Evolutionary conservation across 1,140 invertebrate genomes (phyloP), one percentile per base, ranked within the genome.

Genomic region (Thalassaphorura encarpata): DNA sequence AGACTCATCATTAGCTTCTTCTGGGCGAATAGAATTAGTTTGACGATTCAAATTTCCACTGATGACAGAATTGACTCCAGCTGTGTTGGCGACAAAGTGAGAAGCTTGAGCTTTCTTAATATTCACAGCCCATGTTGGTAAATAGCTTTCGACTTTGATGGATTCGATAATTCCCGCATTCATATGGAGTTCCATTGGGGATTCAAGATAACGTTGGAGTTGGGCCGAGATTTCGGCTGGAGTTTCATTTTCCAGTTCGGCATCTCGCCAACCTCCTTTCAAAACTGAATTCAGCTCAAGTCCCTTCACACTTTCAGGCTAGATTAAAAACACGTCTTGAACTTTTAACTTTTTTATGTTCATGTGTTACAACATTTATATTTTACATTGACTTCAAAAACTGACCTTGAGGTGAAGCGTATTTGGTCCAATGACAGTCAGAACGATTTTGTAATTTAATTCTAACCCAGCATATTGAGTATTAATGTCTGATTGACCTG

Each of bases 11-110:
- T 63, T 52, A 13, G 24, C 18, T 18, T 63, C 58, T 3, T 51
- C 54, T 33, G 46, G 55, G 27, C 55, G 55, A 21, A 61, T 36
- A 43, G 48, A 55, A 53, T 60, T 60, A 42, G 58, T 58, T 18
- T 58, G 47, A 21, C 62, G 58, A 56, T 64, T 60, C 23, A 64
- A 21, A 49, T 64, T 64, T 27, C 62, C 62, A 18, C 58, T 42
- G 19, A 47, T 8, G 28, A 47, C 26, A 8, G 45, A 21, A 24
- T 47, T 21, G 45, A 26, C 5, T 6, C 45, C 45, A 26, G 45
- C 28, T 4, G 45, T 47, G 26, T 47, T 26, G 8, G 28, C 11
- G 5, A 47, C 45, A 47, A 47, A 47, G 45, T 47, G 45, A 27
- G 19, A 24, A 26, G 45, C 45, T 23, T 24, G 45, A 47, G 19